Conservation (phyloP, 1,140 invertebrate genomes). For the Apis laboriosa region DNA sequence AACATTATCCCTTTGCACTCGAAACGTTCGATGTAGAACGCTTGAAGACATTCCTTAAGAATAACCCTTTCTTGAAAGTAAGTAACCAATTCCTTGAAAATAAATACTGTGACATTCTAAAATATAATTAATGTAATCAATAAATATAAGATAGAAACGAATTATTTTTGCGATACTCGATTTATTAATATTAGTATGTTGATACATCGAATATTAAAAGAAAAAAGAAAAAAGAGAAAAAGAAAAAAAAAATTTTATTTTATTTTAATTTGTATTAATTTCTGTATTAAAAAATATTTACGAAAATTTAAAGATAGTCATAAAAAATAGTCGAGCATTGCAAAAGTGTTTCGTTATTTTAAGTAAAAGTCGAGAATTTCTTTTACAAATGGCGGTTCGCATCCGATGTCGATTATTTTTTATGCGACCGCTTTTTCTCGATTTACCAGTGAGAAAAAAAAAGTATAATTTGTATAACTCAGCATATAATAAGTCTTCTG, state of each 20-base stretch:
- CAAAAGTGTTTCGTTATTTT: constrained; percentile 32
- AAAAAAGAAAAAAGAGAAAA: too few relatives aligned
- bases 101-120: constrained; percentile 78
- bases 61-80: constrained; percentile 75
- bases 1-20: constrained; percentile 61
- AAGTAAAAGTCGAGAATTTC: constrained; percentile 20
- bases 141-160: constrained; percentile 46
- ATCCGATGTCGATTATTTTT: constrained; percentile 30
- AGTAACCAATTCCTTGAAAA: constrained; percentile 54
- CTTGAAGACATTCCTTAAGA: constrained; percentile 77
- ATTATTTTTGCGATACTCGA: constrained; percentile 1
- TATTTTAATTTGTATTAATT: neutral
- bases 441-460: constrained; percentile 54
- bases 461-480: constrained; percentile 45
- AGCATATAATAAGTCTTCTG: constrained; percentile 60
- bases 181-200: neutral
- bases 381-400: constrained; percentile 8
- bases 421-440: constrained; percentile 46
- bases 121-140: constrained; percentile 67
- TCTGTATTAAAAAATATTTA: neutral
- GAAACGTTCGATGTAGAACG: constrained; percentile 64
- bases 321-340: neutral
- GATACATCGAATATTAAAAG: neutral
- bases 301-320: neutral
- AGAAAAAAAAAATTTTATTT: neutral